phyloP scores from a whole-genome alignment of 2,797 vertebrate species.

The Oryzias dopingdopingensis region DNA sequence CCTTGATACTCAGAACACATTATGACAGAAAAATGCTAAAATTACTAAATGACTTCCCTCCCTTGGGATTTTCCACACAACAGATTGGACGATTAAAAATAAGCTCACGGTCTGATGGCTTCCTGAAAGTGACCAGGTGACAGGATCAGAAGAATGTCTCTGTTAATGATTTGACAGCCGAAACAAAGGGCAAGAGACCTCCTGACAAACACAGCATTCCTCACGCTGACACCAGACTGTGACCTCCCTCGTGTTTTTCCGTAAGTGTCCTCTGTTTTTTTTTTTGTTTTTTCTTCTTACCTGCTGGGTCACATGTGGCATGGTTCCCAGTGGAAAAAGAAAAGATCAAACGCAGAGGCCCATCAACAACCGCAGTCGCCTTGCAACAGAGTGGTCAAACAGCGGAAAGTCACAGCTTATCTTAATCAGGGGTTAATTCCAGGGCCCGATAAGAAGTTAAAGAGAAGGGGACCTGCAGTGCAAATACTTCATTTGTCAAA shows the following conservation, averaged over 20 bases:
- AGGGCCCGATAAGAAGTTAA: slow-evolving; percentile 47
- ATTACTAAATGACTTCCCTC: slow-evolving; percentile 11
- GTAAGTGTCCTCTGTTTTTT: background rate
- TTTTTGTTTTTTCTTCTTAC: slow-evolving; percentile 7
- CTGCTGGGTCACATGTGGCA: slow-evolving; percentile 60
- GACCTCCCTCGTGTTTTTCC: background rate
- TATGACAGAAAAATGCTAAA: slow-evolving; percentile 14
- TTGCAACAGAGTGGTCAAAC: slow-evolving; percentile 58
- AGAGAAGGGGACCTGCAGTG: slow-evolving; percentile 6
- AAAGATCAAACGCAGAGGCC: slow-evolving; percentile 46
- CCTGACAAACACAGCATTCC: slow-evolving; percentile 25
- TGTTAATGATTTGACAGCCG: slow-evolving; percentile 52
- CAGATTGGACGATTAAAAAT: slow-evolving; percentile 3
- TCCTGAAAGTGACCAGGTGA: slow-evolving; percentile 24
- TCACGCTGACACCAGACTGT: background rate
- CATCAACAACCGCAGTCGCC: slow-evolving; percentile 39
- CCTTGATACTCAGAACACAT: slow-evolving; percentile 10
- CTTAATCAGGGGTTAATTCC: slow-evolving; percentile 52
- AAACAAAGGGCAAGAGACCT: slow-evolving; percentile 41
- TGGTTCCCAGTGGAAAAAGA: slow-evolving; percentile 65
- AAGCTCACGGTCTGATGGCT: slow-evolving; percentile 15
- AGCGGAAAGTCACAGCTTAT: slow-evolving; percentile 63
- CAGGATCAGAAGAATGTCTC: slow-evolving; percentile 35
- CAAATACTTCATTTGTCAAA: slow-evolving; percentile 6
- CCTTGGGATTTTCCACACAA: slow-evolving; percentile 26